Evolutionary conservation across 2,888 invertebrate genomes (phyloP), one percentile per base, ranked within the genome.

Genomic region (Cheiracanthium punctorium): DNA sequence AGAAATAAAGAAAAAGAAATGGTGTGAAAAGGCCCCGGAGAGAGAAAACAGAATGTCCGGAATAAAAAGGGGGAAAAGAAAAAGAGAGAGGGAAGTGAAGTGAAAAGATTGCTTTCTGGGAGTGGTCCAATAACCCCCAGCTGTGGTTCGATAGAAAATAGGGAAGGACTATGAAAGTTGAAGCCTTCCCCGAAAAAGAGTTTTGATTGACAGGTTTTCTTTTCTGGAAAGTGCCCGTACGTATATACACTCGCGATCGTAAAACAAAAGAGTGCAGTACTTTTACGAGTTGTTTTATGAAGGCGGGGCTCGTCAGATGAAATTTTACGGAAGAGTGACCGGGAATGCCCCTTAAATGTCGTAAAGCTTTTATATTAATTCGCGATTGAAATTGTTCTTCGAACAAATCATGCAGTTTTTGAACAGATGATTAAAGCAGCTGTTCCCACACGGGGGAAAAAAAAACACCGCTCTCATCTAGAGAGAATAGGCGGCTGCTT

Each of bases 61-160:
- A 48, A n/a, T n/a, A n/a, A n/a, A n/a, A n/a, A n/a, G n/a, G n/a
- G n/a, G n/a, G n/a, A n/a, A n/a, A n/a, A n/a, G 2, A 48, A 48
- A 48, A 8, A 37, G 5, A 37, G 12, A 37, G 17, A 48, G 17
- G 48, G 17, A 48, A 48, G 48, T 48, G 48, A 48, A 48, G 48
- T 48, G 48, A 48, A 48, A 48, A 48, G 48, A 48, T 48, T 48
- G 17, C 48, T 48, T 48, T 48, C 48, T 48, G 48, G 48, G 48
- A 48, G 48, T 48, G 48, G 48, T 48, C 48, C 48, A 48, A 7
- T 48, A 48, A 48, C 48, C 48, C 48, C 48, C 48, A 48, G 48
- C 48, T 48, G 48, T 48, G 48, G n/a, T 48, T 48, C 48, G 48
- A 48, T 48, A 48, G 48, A 48, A 48, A 37, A 37, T n/a, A n/a